These are phyloP conservation scores for Pyralis farinalis DNA, from an alignment of 2,888 invertebrate genomes.

Conservation along the genomic window DNA sequence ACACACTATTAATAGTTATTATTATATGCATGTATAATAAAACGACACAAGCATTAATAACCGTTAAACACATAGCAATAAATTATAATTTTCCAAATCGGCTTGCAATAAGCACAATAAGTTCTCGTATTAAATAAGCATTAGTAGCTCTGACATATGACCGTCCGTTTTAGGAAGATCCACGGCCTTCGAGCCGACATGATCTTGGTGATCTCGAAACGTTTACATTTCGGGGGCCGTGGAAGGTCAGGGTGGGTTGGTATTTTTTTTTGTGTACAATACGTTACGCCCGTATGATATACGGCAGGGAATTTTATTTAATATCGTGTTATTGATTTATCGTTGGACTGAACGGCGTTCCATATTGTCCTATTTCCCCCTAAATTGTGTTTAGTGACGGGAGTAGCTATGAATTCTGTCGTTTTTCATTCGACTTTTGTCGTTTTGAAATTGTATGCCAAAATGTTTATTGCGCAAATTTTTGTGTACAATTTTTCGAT, in stretches of 20 bases:
- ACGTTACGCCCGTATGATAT: slow-evolving; percentile 51
- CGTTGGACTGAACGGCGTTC: slow-evolving; percentile 33
- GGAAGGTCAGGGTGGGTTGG: slow-evolving; percentile 36
- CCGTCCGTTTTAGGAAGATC: slow-evolving; percentile 33
- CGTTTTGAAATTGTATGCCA: background rate
- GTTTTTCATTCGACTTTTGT: slow-evolving; percentile 3
- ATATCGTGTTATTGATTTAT: slow-evolving; percentile 75
- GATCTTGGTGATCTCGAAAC: background rate
- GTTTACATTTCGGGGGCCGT: slow-evolving; percentile 16
- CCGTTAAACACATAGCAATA: slow-evolving; percentile 21
- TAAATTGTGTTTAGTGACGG: slow-evolving; percentile 52
- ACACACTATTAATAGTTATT: no score
- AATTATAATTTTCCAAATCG: slow-evolving; percentile 42
- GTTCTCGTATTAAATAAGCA: slow-evolving; percentile 59
- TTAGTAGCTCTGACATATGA: slow-evolving; percentile 55
- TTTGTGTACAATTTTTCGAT: no score
- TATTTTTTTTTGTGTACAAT: slow-evolving; percentile 52
- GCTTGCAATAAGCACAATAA: slow-evolving; percentile 60
- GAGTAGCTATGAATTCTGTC: slow-evolving; percentile 1
- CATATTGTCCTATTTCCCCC: slow-evolving; percentile 44
- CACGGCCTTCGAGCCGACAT: background rate
- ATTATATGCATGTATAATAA: no score
- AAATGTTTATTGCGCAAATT: no score
- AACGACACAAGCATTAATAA: no score
- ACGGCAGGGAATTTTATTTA: slow-evolving; percentile 68